A percentile compares a stretch with the other conserved stretches of the same genome.
These are phyloP conservation scores for Belonocnema kinseyi DNA, from an alignment of 1,140 invertebrate species.

Conservation along the genomic window DNA sequence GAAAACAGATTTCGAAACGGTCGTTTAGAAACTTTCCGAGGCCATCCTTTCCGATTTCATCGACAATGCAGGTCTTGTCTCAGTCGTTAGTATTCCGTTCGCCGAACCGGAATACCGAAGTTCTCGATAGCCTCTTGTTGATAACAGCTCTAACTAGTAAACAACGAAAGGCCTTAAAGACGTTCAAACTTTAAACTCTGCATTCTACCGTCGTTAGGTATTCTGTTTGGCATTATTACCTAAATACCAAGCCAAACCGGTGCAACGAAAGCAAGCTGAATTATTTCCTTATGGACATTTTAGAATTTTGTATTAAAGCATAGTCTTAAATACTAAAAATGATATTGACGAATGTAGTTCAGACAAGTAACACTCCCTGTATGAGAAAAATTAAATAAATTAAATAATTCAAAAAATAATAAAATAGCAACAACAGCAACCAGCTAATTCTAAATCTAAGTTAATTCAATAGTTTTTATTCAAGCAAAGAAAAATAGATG, in stretches of 20 bases:
- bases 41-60: constrained; percentile 26
- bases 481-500: too few species aligned
- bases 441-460: too few species aligned
- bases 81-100: constrained; percentile 29
- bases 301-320: background rate
- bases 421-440: too few species aligned
- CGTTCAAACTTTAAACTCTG: constrained; percentile 18
- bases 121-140: constrained; percentile 28
- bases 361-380: too few species aligned
- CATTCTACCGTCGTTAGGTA: constrained; percentile 8
- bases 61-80: constrained; percentile 23
- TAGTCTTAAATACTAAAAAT: too few species aligned
- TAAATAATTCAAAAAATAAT: too few species aligned
- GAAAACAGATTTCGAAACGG: constrained; percentile 28
- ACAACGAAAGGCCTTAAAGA: constrained; percentile 26
- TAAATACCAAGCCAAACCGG: background rate
- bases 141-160: constrained; percentile 27
- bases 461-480: too few species aligned
- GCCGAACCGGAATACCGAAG: constrained; percentile 19
- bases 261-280: background rate
- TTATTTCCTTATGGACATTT: background rate
- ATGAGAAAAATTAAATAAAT: too few species aligned
- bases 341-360: too few species aligned
- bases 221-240: constrained; percentile 29
- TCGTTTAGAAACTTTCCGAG: constrained; percentile 20